Percentiles rank a stretch among this genome's conserved stretches.
phyloP scores from a whole-genome alignment of 2,797 vertebrate species.

The Gastrophryne carolinensis region DNA sequence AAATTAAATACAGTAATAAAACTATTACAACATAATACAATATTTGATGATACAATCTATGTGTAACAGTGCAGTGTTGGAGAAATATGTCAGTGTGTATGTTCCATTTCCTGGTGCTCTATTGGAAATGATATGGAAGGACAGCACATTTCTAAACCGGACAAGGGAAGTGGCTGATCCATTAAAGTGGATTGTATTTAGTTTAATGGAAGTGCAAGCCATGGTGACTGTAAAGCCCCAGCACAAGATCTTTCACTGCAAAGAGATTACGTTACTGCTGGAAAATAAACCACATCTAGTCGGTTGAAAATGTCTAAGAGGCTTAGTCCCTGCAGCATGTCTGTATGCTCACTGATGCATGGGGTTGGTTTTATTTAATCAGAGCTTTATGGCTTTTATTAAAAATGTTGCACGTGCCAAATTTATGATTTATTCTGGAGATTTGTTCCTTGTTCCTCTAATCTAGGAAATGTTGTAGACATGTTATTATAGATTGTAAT shows the following conservation, averaged over 20 bases:
- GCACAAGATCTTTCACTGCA: constrained; percentile 50
- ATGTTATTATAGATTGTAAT: constrained; percentile 23
- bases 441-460: constrained; percentile 10
- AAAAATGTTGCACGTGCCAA: not conserved
- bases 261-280: constrained; percentile 53
- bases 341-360: not conserved
- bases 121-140: not conserved
- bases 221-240: constrained; percentile 4
- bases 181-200: constrained; percentile 28
- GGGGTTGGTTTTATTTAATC: constrained; percentile 7
- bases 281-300: constrained; percentile 50
- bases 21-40: too few species aligned
- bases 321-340: constrained; percentile 16
- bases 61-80: not conserved
- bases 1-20: too few species aligned
- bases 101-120: not conserved
- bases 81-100: not conserved
- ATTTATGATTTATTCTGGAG: constrained; percentile 22
- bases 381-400: constrained; percentile 27
- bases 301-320: constrained; percentile 31
- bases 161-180: constrained; percentile 4
- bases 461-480: constrained; percentile 10
- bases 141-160: not conserved
- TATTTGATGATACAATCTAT: too few species aligned
- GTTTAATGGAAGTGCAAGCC: not conserved